phyloP scores from a whole-genome alignment of 2,888 invertebrate species.

The Lasioglossum lativentre region DNA sequence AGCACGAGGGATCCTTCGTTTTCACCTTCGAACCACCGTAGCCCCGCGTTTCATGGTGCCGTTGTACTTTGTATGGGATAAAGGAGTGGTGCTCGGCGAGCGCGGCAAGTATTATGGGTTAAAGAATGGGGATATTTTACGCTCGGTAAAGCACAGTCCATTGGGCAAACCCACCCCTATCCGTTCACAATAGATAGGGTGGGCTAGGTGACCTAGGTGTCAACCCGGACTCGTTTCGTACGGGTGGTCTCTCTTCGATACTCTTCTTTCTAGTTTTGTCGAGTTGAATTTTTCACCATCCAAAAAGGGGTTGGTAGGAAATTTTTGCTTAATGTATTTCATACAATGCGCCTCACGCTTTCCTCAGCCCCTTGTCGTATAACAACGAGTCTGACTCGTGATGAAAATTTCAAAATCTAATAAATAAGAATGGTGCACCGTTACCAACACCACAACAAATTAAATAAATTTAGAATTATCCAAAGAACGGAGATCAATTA shows the following conservation, averaged over 20 bases:
- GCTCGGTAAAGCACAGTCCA: conserved; percentile 81
- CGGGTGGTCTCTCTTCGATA: conserved; percentile 72
- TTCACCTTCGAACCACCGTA: conserved; percentile 47
- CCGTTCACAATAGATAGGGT: conserved; percentile 69
- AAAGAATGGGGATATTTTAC: conserved; percentile 82
- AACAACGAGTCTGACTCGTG: too few relatives aligned
- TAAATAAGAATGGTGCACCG: too few relatives aligned
- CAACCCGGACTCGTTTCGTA: conserved; percentile 79
- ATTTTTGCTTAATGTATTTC: conserved; percentile 14
- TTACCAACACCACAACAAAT: too few relatives aligned
- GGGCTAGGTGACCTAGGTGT: conserved; percentile 76
- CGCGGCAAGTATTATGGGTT: conserved; percentile 78
- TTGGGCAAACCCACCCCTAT: conserved; percentile 67
- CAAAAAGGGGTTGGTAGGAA: conserved; percentile 56
- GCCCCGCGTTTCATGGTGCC: conserved; percentile 62
- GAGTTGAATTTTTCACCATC: conserved; percentile 50
- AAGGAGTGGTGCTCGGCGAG: conserved; percentile 73
- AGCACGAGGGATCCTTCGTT: conserved; percentile 33
- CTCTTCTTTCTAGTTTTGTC: conserved; percentile 63
- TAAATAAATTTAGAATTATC: too few relatives aligned
- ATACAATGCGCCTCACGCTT: background rate
- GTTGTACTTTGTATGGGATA: conserved; percentile 66
- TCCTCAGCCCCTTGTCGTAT: background rate
- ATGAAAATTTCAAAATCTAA: too few relatives aligned
- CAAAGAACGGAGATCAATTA: too few relatives aligned